These are phyloP conservation scores for Danio rerio DNA, from an alignment of 2,113 vertebrate genomes.

Conservation along the genomic window GRCz12tu NC_133181.1:3050001-3050500, in stretches of 20 bases:
- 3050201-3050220: constrained; percentile 55
- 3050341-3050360: too few relatives aligned
- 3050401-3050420: too few relatives aligned
- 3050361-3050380: too few relatives aligned
- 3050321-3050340: too few relatives aligned
- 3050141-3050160: constrained; percentile 64
- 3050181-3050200: constrained; percentile 55
- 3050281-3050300: too few relatives aligned
- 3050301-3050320: too few relatives aligned
- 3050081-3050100: constrained; percentile 63
- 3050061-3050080: constrained; percentile 65
- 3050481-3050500: too few relatives aligned
- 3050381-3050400: too few relatives aligned
- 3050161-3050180: constrained; percentile 62
- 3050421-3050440: too few relatives aligned
- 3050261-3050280: neutral
- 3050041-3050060: constrained; percentile 56
- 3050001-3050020: too few relatives aligned
- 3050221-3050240: constrained; percentile 60
- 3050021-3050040: neutral
- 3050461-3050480: too few relatives aligned
- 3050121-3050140: constrained; percentile 49
- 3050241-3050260: constrained; percentile 37
- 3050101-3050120: constrained; percentile 14
- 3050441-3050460: too few relatives aligned